Base-by-base conservation (phyloP, 1,140 invertebrate genomes). In the Leptinotarsa texana region DNA sequence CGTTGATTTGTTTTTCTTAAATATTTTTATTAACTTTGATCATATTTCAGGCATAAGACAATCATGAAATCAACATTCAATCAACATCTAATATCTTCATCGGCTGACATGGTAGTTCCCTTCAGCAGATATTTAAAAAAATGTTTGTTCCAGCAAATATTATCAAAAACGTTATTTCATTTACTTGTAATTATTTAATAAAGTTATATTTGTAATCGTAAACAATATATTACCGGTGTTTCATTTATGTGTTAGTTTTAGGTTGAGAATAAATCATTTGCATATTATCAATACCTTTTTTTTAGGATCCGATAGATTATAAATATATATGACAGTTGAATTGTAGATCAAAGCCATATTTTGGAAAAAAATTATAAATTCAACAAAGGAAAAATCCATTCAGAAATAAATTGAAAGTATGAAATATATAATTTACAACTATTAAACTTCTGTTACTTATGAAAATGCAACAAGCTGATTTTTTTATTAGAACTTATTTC, bases 201-300 rank as follows among this genome's bases (percentile, higher is more conserved):
- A 78, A 76, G 68, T 74, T 78, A 70, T 80, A 80, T 77, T 76
- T 80, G 74, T 80, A 80, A 78, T 74, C 73, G 71, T 73, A 75
- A 66, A 74, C 3, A 65, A 73, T 18, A 77, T 77, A 65, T 69
- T 74, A 73, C 71, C 51, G 68, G 67, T 71, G 47, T 68, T 74
- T 77, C 67, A 74, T 74, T 74, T 74, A 48, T 74, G 62, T 74
- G 73, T 74, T 74, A 74, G 66, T 18, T 57, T 67, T 73, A 73
- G 49, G 71, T 18, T 65, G 27, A 47, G 63, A 73, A 65, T 73
- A 73, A 73, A 71, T 42, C n/a, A 68, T 68, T 68, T 68, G 66
- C 49, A 68, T 68, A 68, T 42, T 68, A 17, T 18, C 21, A 66
- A 66, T 24, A 33, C 13, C 22, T 33, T 33, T 24, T 65, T 66